Percentiles rank a stretch among this genome's conserved stretches.
These are phyloP conservation scores for Grantiella picta DNA, from an alignment of 2,113 vertebrate genomes.

Conservation along the genomic window DNA sequence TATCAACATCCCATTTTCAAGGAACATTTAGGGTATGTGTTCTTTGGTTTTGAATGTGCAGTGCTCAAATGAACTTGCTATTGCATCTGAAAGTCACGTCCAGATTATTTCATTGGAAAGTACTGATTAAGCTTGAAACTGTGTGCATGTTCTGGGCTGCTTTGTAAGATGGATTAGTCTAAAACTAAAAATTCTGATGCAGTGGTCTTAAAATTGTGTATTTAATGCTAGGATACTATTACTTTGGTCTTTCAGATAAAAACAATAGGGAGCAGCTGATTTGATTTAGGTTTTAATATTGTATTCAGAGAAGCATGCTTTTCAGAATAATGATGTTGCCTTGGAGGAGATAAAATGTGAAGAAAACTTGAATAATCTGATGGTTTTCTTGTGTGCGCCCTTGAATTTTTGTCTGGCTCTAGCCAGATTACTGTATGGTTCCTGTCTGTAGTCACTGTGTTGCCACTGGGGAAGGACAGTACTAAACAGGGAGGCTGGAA, in stretches of 20 bases:
- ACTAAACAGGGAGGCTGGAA: background rate
- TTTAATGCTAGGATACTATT: slow-evolving; percentile 7
- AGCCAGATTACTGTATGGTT: background rate
- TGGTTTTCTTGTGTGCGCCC: slow-evolving; percentile 22
- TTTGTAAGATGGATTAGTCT: slow-evolving; percentile 12
- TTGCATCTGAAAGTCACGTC: slow-evolving; percentile 61
- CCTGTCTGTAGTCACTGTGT: background rate
- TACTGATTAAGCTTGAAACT: slow-evolving; percentile 51
- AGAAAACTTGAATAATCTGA: slow-evolving; percentile 25
- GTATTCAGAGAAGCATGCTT: slow-evolving; percentile 16
- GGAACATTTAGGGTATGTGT: slow-evolving; percentile 69
- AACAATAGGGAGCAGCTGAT: slow-evolving; percentile 31
- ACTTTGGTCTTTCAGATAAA: slow-evolving; percentile 24
- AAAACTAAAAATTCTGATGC: slow-evolving; percentile 20
- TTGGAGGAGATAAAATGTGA: slow-evolving; percentile 8
- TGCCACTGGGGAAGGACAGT: slow-evolving; percentile 28
- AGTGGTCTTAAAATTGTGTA: slow-evolving; percentile 46
- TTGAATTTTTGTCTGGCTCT: slow-evolving; percentile 8
- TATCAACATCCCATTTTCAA: slow-evolving; percentile 62
- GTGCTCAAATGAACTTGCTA: slow-evolving; percentile 27
- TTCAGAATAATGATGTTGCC: slow-evolving; percentile 15
- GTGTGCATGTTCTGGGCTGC: slow-evolving; percentile 8
- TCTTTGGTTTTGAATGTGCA: slow-evolving; percentile 58
- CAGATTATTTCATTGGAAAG: slow-evolving; percentile 69
- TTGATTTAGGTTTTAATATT: slow-evolving; percentile 2